Base-by-base conservation (phyloP, 2,113 vertebrate species). In the Heterotis niloticus region DNA sequence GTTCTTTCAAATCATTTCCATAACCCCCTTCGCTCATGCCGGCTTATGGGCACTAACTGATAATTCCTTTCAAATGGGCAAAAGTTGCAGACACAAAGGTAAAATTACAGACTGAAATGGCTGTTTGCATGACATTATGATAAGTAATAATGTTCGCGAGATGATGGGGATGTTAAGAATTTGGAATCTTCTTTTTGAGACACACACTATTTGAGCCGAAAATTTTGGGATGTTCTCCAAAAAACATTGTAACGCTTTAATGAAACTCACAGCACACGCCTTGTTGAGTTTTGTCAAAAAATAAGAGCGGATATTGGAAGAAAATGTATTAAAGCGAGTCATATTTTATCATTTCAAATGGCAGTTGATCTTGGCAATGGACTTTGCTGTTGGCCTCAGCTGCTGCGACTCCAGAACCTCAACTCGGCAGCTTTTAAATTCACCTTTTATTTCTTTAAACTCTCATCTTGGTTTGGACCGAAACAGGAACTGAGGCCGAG, bases 401-500 rank as follows among this genome's bases (percentile, higher is more conserved):
- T 44, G 52, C 7, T 28, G 18, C n/a, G 71, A 26, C 28, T n/a
- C 52, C 74, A 28, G 13, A 18, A 14, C 17, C 18, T 44, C 24
- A 18, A 13, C 57, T 64, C 62, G 26, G 23, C 57, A 62, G 18
- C 24, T 17, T 60, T 4, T 18, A 14, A 10, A 12, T 4, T 51
- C n/a, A n/a, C 17, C 28, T 68, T 24, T 68, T 28, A 17, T n/a
- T n/a, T n/a, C n/a, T n/a, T n/a, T n/a, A 62, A 62, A 62, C 59
- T 62, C 2, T 18, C 44, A 34, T 71, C 14, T 5, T 75, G 2
- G 69, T 12, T 71, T 16, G 17, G 20, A 12, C 29, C 28, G 7
- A 67, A 26, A 65, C 5, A 99, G 98, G 98, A 44, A 97, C 95
- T 0, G 88, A 89, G 72, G 95, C 96, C 59, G 98, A 99, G 74